Conservation (phyloP, 1,140 invertebrate species). For the Rhyacophila brunnea region DNA sequence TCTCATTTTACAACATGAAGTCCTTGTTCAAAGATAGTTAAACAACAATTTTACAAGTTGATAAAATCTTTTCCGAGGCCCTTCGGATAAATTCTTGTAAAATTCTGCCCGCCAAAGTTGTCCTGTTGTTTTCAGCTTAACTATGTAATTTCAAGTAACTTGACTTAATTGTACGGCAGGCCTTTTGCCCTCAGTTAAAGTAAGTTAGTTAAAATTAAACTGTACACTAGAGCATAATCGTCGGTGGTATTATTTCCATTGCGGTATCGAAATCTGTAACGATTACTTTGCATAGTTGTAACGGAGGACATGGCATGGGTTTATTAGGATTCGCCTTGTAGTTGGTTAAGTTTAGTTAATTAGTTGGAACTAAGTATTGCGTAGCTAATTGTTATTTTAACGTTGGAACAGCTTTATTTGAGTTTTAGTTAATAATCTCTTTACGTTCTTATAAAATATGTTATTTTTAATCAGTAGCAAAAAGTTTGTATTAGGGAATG, state of each 20-base stretch:
- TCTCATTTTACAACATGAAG: too few relatives aligned
- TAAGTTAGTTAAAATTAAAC: not conserved
- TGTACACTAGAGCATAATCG: too few relatives aligned
- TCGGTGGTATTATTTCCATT: too few relatives aligned
- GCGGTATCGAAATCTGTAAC: too few relatives aligned
- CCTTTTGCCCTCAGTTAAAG: slow-evolving; percentile 10
- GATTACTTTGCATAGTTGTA: too few relatives aligned
- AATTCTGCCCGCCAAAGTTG: slow-evolving; percentile 21
- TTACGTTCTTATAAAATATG: too few relatives aligned
- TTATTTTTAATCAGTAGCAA: too few relatives aligned
- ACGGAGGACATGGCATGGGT: too few relatives aligned
- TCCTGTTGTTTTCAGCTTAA: not conserved
- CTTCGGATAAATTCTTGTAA: slow-evolving; percentile 25
- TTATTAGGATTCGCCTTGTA: not conserved
- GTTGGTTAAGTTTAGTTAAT: not conserved
- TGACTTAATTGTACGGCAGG: slow-evolving; percentile 26
- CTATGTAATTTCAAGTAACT: slow-evolving; percentile 20
- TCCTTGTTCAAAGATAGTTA: too few relatives aligned
- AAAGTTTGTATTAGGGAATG: too few relatives aligned
- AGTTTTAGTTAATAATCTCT: too few relatives aligned
- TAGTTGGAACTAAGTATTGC: not conserved
- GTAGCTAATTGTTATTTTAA: not conserved
- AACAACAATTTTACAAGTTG: slow-evolving; percentile 16
- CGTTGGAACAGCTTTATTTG: too few relatives aligned
- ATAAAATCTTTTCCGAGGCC: slow-evolving; percentile 15